phyloP scores from a whole-genome alignment of 2,888 invertebrate genomes.

The Lasiommata megera region DNA sequence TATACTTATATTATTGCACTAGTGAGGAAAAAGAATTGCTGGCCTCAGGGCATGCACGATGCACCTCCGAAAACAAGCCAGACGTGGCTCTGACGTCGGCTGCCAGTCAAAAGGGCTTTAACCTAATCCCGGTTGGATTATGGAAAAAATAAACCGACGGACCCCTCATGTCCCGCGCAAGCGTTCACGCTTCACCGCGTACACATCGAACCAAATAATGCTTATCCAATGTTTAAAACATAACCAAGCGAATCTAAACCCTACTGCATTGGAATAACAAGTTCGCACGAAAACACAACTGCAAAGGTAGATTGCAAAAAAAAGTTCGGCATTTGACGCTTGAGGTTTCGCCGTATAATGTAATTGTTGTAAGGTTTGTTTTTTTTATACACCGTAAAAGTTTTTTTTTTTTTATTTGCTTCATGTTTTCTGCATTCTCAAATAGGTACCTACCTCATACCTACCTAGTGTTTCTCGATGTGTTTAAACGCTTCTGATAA shows the following conservation, averaged over 20 bases:
- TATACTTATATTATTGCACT: too few relatives aligned
- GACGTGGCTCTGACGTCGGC: conserved; percentile 74
- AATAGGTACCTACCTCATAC: too few relatives aligned
- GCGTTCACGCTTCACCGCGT: conserved; percentile 73
- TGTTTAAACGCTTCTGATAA: too few relatives aligned
- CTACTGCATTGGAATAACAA: conserved; percentile 25
- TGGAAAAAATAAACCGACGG: conserved; percentile 73
- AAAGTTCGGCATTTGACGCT: conserved; percentile 68
- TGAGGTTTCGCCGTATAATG: conserved; percentile 73
- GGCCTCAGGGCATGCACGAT: conserved; percentile 40
- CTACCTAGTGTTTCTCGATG: too few relatives aligned
- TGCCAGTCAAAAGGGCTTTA: conserved; percentile 79
- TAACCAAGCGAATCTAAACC: conserved; percentile 32
- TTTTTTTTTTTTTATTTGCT: neutral
- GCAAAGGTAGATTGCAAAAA: conserved; percentile 17
- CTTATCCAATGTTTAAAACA: conserved; percentile 16
- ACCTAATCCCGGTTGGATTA: conserved; percentile 78
- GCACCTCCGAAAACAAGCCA: conserved; percentile 45
- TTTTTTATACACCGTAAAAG: conserved; percentile 41
- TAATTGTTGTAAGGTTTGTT: conserved; percentile 73
- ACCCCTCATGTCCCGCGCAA: conserved; percentile 72
- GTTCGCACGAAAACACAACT: neutral
- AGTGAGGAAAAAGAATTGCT: conserved; percentile 38
- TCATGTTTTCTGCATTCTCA: neutral
- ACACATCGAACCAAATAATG: conserved; percentile 31